Evolutionary conservation across 2,888 invertebrate genomes (phyloP), one percentile per base, ranked within the genome.

Genomic region (Rhimphoctona megacephalus): DNA sequence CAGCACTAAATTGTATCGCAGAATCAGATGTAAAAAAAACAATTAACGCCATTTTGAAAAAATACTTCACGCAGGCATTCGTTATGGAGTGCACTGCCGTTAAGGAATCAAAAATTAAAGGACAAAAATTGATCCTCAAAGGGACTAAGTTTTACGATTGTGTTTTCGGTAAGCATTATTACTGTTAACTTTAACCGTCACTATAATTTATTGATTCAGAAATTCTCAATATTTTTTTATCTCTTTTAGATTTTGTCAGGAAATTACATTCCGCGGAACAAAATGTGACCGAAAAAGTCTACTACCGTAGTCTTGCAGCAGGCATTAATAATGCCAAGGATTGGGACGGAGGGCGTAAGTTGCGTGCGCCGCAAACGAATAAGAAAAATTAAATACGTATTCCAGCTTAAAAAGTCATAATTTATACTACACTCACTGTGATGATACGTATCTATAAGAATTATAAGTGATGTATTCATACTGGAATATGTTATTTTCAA

Each of bases 301-400:
- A 52, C 8, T 77, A 61, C 25, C 74, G 49, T 25, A 46, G 30
- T 39, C 67, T 82, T 7, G 72, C 76, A 4, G 4, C 9, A 17
- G 67, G 74, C 39, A 19, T 82, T 5, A 30, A 14, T 17, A 82
- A 76, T 61, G 67, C 82, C 8, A 82, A 82, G 67, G 43, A 76
- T 43, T 82, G 82, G 76, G 54, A 82, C n/a, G 67, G 67, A 22
- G 52, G 74, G 8, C 76, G 76, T 22, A 82, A 76, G 36, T 25
- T 74, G 52, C 72, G 72, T 49, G 67, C 67, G 43, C 22, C 14
- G 22, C n/a, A 22, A 67, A 7, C 39, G 7, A 67, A 43, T 2
- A 43, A 0, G 2, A 4, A 66, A 36, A 14, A 36, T 19, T 22
- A 19, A 67, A 39, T 39, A 43, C 67, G n/a, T 9, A 43, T 43